Percentiles rank a stretch among this genome's conserved stretches.
phyloP scores from a whole-genome alignment of 2,888 invertebrate species.

The Ectobius pallidus region DNA sequence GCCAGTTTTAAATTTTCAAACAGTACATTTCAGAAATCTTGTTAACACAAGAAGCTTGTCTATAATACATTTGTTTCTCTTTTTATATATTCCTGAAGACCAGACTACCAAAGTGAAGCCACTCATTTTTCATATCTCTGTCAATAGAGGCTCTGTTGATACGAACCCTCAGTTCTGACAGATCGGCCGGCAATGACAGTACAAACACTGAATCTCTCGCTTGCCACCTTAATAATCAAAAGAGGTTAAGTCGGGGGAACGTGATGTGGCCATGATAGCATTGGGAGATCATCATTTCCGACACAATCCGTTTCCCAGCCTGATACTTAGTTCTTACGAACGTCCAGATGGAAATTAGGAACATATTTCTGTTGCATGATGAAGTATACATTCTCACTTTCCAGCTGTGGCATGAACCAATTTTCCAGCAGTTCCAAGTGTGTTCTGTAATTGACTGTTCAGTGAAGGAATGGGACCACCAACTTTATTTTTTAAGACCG shows the following conservation, averaged over 20 bases:
- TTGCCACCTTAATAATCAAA: background rate
- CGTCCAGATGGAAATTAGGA: background rate
- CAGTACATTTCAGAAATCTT: no score
- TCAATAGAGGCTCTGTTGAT: background rate
- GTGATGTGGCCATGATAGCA: background rate
- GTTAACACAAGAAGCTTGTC: no score
- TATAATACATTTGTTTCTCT: no score
- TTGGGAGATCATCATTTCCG: background rate
- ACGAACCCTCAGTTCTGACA: background rate
- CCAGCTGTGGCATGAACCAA: background rate
- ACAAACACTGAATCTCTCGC: background rate
- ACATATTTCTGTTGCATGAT: background rate
- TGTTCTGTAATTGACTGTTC: background rate
- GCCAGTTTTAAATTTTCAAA: no score
- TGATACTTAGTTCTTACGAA: no score
- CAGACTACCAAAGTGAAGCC: no score
- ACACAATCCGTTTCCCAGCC: background rate
- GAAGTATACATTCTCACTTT: background rate
- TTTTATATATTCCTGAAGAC: no score
- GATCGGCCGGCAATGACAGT: background rate
- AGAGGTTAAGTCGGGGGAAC: no score
- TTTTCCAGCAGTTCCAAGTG: background rate
- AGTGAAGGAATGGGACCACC: background rate
- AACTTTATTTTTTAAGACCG: background rate
- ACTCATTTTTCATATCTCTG: no score